Conservation (phyloP, 2,113 vertebrate species). For the Apaloderma vittatum region DNA sequence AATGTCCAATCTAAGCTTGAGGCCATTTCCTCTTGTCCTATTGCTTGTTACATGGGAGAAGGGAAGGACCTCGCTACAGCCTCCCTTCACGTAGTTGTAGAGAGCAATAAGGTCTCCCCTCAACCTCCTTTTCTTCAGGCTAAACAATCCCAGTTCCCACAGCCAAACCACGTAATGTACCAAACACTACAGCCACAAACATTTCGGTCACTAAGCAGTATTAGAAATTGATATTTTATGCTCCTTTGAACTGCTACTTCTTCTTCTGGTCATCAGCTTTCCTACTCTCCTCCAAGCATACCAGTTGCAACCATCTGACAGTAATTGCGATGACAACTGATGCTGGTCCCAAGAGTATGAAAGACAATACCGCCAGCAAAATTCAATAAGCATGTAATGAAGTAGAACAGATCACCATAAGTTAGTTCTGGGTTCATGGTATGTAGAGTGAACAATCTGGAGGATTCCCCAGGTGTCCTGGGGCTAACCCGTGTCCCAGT, state of each 20-base stretch:
- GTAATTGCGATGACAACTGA: constrained; percentile 35
- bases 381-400: constrained; percentile 3
- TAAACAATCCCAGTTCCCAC: no score
- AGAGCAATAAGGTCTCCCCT: no score
- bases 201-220: not conserved
- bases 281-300: not conserved
- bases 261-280: not conserved
- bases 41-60: no score
- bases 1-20: no score
- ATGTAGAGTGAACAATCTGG: not conserved
- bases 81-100: no score
- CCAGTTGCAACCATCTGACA: not conserved
- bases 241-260: not conserved
- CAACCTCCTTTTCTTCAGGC: no score
- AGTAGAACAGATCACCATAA: not conserved
- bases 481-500: not conserved
- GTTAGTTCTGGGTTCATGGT: not conserved
- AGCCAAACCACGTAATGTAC: not conserved
- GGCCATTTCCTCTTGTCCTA: no score
- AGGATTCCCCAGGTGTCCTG: not conserved
- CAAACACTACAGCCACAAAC: not conserved
- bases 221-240: not conserved
- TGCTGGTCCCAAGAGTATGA: not conserved
- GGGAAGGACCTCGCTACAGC: no score
- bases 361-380: not conserved